Evolutionary conservation across 1,140 invertebrate genomes (phyloP).

Genomic region (Watersipora subatra): DNA sequence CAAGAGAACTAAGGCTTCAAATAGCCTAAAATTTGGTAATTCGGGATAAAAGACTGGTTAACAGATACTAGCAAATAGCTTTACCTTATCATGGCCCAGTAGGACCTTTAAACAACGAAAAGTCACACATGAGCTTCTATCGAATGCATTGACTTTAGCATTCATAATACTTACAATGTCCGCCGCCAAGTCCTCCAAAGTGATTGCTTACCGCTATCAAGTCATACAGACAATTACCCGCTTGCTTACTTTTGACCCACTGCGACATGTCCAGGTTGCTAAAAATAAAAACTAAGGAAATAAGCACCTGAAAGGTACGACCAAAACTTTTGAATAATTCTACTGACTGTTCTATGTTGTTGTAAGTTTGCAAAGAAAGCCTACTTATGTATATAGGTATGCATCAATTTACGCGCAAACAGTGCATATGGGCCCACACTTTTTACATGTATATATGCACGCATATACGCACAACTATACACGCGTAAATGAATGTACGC

Average conservation of each 20-base stretch:
- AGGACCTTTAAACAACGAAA: constrained; percentile 1
- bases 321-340: neutral
- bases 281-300: neutral
- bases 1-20: no score
- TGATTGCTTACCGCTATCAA: constrained; percentile 49
- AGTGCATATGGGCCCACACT: neutral
- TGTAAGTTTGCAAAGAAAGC: neutral
- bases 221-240: constrained; percentile 42
- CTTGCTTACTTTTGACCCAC: constrained; percentile 21
- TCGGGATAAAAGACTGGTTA: no score
- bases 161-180: constrained; percentile 43
- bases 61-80: no score
- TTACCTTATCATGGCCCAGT: neutral
- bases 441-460: no score
- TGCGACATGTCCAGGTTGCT: constrained; percentile 17
- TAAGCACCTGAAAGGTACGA: neutral
- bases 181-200: constrained; percentile 47
- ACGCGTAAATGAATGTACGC: no score
- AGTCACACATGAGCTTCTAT: constrained; percentile 1
- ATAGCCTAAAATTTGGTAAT: no score
- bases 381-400: neutral
- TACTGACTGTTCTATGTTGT: no score
- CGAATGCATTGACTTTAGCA: no score
- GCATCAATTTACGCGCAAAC: neutral
- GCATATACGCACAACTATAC: no score